Conservation (phyloP, 2,113 vertebrate species). For the Hucho hucho region DNA sequence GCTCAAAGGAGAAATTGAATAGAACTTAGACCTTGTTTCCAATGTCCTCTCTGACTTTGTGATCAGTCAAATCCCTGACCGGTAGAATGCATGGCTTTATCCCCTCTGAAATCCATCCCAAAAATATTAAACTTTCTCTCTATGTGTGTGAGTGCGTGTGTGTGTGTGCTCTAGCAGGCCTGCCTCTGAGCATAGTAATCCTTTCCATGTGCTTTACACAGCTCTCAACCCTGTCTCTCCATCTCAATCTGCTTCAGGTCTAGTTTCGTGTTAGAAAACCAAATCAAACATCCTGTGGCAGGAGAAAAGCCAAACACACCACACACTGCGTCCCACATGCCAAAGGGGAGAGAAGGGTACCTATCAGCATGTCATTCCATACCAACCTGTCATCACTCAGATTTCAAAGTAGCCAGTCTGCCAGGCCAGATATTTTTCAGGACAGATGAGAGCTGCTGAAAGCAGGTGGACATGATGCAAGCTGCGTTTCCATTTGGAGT, state of each 20-base stretch:
- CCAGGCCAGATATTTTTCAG: background rate
- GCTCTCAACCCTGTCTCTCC: background rate
- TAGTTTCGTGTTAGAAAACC: background rate
- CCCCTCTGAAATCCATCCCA: conserved; percentile 14
- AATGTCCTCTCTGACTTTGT: conserved; percentile 27
- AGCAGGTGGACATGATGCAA: no score
- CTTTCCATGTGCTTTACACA: background rate
- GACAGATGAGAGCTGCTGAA: background rate
- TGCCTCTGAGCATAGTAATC: background rate
- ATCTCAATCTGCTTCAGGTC: background rate
- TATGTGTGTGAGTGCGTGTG: background rate
- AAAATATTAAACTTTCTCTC: background rate
- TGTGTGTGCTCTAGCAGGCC: background rate
- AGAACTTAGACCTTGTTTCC: conserved; percentile 1
- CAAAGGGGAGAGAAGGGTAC: no score
- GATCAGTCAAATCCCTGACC: conserved; percentile 9
- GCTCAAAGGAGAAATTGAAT: conserved; percentile 13
- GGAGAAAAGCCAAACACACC: background rate
- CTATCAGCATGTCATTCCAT: no score
- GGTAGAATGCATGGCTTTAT: conserved; percentile 13
- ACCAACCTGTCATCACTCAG: no score
- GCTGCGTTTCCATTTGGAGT: no score
- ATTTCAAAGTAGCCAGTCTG: background rate
- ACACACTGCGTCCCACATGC: background rate
- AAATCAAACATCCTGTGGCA: background rate